These are phyloP conservation scores for Amazona finschi DNA, from an alignment of 2,797 vertebrate genomes.

Conservation along the genomic window DNA sequence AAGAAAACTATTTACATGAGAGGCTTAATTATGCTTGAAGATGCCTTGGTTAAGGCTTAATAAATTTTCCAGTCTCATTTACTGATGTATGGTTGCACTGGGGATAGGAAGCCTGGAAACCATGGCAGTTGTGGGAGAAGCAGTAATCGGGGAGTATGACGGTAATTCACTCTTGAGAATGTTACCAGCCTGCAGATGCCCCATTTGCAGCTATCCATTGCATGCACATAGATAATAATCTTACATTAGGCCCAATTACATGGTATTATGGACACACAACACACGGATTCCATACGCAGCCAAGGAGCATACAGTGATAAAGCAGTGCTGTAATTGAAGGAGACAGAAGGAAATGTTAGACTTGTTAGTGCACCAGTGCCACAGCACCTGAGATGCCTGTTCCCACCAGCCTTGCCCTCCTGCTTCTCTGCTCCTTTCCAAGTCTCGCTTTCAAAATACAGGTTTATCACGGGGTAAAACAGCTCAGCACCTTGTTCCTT, in stretches of 20 bases:
- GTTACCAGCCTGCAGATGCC: neutral
- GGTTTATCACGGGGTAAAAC: neutral
- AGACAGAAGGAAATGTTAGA: constrained; percentile 74
- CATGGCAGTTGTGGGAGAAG: neutral
- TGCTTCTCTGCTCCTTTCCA: neutral
- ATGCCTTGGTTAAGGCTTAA: constrained; percentile 6
- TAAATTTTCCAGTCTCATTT: neutral
- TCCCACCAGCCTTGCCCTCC: neutral
- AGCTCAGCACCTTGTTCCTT: neutral
- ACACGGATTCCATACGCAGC: constrained; percentile 57
- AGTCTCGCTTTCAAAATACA: neutral
- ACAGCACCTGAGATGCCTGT: neutral
- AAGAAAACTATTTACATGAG: neutral
- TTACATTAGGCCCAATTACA: constrained; percentile 78
- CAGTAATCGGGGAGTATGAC: neutral
- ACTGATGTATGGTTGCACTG: neutral
- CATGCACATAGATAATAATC: constrained; percentile 70
- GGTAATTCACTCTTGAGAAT: constrained; percentile 5
- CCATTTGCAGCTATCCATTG: constrained; percentile 62
- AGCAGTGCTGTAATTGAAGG: constrained; percentile 67
- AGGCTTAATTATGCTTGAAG: constrained; percentile 3
- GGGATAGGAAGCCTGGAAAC: neutral
- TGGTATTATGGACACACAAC: constrained; percentile 73
- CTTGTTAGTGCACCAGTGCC: constrained; percentile 47
- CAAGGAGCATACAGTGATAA: constrained; percentile 62